These are phyloP conservation scores for Meloidogyne exigua DNA, from an alignment of 1,140 invertebrate species.

Conservation along the genomic window DNA sequence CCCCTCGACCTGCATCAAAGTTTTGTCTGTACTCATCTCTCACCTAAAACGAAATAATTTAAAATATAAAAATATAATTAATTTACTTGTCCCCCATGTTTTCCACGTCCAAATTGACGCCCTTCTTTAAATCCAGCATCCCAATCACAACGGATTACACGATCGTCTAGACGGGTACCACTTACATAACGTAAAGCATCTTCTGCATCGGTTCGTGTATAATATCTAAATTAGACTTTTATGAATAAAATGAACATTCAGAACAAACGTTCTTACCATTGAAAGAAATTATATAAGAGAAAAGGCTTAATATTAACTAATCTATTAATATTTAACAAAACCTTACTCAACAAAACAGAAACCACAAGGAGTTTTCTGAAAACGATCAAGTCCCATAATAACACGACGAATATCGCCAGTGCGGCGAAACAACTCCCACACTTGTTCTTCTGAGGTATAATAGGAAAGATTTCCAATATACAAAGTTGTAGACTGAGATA, in stretches of 20 bases:
- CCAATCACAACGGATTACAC: slow-evolving; percentile 94
- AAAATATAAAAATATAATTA: slow-evolving; percentile 26
- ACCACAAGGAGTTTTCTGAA: slow-evolving; percentile 96
- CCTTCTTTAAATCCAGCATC: slow-evolving; percentile 98
- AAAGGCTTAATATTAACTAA: background rate
- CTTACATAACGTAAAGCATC: slow-evolving; percentile 93
- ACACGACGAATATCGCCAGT: slow-evolving; percentile 93
- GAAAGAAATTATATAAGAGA: too few species aligned
- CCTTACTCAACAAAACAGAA: slow-evolving; percentile 96
- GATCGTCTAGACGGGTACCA: slow-evolving; percentile 91
- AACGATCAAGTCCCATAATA: slow-evolving; percentile 96
- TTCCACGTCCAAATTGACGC: slow-evolving; percentile 93
- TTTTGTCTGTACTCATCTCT: slow-evolving; percentile 96
- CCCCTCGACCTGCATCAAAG: slow-evolving; percentile 90
- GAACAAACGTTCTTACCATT: too few species aligned
- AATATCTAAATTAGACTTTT: slow-evolving; percentile 73
- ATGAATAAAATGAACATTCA: too few species aligned
- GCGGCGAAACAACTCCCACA: slow-evolving; percentile 91
- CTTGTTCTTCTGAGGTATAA: slow-evolving; percentile 97
- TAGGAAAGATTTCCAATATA: slow-evolving; percentile 98
- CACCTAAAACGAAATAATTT: slow-evolving; percentile 71
- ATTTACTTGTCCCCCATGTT: slow-evolving; percentile 90
- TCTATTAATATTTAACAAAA: slow-evolving; percentile 36
- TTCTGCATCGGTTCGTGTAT: slow-evolving; percentile 81
- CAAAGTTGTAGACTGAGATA: slow-evolving; percentile 77